These are phyloP conservation scores for Ceratotherium simum DNA, from an alignment of 2,113 vertebrate genomes.

Conservation along the genomic window DNA sequence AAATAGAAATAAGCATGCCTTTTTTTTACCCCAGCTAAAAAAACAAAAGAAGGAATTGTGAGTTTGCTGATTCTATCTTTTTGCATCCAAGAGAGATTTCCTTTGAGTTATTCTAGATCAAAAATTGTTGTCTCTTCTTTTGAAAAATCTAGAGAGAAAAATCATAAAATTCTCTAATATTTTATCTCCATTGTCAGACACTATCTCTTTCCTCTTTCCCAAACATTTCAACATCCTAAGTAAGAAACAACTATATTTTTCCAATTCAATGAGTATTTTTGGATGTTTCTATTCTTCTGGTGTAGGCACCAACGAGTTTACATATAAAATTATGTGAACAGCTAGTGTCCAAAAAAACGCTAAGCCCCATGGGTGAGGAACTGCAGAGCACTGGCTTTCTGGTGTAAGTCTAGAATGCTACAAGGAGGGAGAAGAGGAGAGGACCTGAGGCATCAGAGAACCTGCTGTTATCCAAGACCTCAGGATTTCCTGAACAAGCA, in stretches of 20 bases:
- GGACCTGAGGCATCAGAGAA: background rate
- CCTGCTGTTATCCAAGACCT: background rate
- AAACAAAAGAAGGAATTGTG: background rate
- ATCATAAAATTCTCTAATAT: background rate
- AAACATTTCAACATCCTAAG: background rate
- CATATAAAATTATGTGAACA: background rate
- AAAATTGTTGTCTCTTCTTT: background rate
- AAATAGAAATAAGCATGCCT: background rate
- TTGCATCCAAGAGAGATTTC: background rate
- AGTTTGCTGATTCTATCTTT: background rate
- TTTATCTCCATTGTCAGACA: background rate
- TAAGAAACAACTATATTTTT: background rate
- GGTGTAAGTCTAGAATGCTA: background rate
- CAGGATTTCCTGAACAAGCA: background rate
- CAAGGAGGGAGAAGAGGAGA: background rate
- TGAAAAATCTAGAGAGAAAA: background rate
- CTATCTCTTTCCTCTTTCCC: background rate
- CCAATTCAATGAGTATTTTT: background rate
- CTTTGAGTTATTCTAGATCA: background rate
- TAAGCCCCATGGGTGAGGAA: background rate
- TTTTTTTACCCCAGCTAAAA: background rate
- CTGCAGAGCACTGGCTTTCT: background rate
- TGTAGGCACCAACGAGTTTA: background rate
- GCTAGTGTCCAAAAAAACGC: background rate
- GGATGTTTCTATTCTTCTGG: background rate